A percentile compares a stretch with the other conserved stretches of the same genome.
These are phyloP conservation scores for Xiphophorus birchmanni DNA, from an alignment of 2,797 vertebrate species.

Conservation along the genomic window DNA sequence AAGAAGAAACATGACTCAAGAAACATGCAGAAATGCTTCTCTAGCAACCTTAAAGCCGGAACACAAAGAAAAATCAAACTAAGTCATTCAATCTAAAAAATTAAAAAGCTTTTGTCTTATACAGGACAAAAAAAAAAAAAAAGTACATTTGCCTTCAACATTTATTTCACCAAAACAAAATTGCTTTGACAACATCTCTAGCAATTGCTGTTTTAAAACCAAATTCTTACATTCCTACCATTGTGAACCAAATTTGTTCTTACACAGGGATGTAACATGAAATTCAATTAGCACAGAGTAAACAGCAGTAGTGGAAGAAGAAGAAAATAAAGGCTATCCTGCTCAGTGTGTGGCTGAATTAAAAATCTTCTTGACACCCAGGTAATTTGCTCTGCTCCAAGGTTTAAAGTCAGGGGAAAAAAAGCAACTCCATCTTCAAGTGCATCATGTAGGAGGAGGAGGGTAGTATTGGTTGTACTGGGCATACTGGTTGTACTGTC, in stretches of 20 bases:
- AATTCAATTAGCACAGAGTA: slow-evolving; percentile 43
- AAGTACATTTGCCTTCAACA: slow-evolving; percentile 59
- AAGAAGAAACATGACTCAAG: slow-evolving; percentile 50
- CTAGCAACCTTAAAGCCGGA: slow-evolving; percentile 58
- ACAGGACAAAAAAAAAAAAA: slow-evolving; percentile 3
- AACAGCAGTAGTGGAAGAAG: slow-evolving; percentile 19
- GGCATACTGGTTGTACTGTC: slow-evolving; percentile 83
- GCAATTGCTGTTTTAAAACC: slow-evolving; percentile 25
- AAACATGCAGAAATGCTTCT: slow-evolving; percentile 42
- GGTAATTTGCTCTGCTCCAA: slow-evolving; percentile 37
- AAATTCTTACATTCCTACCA: slow-evolving; percentile 41
- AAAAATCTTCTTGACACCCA: slow-evolving; percentile 41
- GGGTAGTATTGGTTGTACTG: slow-evolving; percentile 98
- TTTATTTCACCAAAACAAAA: slow-evolving; percentile 50
- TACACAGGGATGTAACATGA: slow-evolving; percentile 33
- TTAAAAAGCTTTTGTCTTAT: slow-evolving; percentile 48
- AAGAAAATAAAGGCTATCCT: slow-evolving; percentile 17
- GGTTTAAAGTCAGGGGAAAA: slow-evolving; percentile 45
- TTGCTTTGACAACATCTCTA: slow-evolving; percentile 47
- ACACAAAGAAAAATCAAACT: slow-evolving; percentile 66
- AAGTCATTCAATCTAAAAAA: slow-evolving; percentile 63
- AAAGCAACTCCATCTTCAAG: slow-evolving; percentile 49
- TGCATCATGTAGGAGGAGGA: slow-evolving; percentile 90
- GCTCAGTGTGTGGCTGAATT: slow-evolving; percentile 25
- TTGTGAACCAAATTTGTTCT: slow-evolving; percentile 24